phyloP scores from a whole-genome alignment of 2,113 vertebrate genomes.

The Balaeniceps rex region DNA sequence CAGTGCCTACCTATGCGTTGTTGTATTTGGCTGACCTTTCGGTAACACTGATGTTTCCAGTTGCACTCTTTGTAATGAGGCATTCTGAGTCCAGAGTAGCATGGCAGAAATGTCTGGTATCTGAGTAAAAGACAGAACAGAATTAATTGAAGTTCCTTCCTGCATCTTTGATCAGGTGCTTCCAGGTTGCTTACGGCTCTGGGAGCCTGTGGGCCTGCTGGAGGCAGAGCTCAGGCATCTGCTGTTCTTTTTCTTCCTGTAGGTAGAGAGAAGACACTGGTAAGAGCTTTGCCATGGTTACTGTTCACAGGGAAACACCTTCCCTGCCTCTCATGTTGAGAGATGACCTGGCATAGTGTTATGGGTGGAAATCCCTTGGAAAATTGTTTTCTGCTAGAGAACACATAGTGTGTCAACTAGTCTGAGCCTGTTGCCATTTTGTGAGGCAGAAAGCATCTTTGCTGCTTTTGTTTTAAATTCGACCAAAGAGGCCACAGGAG shows the following conservation, averaged over 20 bases:
- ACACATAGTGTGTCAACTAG: neutral
- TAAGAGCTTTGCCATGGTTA: constrained; percentile 54
- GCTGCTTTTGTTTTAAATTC: neutral
- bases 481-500: neutral
- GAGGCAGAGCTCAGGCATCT: neutral
- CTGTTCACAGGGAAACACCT: constrained; percentile 54
- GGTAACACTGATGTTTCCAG: constrained; percentile 26
- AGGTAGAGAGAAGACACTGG: neutral
- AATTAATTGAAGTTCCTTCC: neutral
- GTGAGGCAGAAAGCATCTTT: neutral
- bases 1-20: neutral
- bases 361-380: neutral
- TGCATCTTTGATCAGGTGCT: neutral
- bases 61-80: neutral
- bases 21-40: constrained; percentile 38
- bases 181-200: neutral
- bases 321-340: neutral
- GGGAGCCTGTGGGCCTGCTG: neutral
- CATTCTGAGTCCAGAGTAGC: neutral
- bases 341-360: neutral
- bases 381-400: neutral
- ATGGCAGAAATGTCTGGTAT: neutral
- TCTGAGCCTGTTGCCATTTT: neutral
- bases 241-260: neutral
- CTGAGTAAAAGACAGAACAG: neutral